phyloP scores from a whole-genome alignment of 1,140 invertebrate genomes.

The Drosophila saltans region DNA sequence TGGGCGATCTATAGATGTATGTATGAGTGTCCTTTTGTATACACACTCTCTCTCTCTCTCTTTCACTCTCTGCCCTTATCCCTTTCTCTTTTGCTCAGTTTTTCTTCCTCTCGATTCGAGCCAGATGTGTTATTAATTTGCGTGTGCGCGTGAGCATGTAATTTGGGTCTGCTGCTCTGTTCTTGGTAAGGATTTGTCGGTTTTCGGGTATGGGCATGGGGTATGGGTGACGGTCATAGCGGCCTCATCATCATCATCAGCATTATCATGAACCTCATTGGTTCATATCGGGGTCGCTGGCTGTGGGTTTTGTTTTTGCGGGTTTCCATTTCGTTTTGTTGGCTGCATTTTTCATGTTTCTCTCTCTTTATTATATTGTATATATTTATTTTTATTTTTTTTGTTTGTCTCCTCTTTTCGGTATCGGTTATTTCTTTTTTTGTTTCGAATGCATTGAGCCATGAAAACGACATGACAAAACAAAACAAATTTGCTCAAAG shows the following conservation, averaged over 20 bases:
- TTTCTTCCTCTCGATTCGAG: conserved; percentile 39
- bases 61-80: conserved; percentile 4
- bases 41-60: conserved; percentile 1
- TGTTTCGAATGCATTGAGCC: conserved; percentile 65
- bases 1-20: no score
- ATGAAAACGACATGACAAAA: conserved; percentile 82
- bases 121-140: conserved; percentile 83
- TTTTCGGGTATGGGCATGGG: no score
- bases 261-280: conserved; percentile 18
- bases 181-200: background rate
- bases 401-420: background rate
- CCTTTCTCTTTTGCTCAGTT: conserved; percentile 1
- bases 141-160: conserved; percentile 82
- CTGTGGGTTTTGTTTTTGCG: conserved; percentile 41
- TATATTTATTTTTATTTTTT: background rate
- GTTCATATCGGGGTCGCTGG: conserved; percentile 25
- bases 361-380: conserved; percentile 32
- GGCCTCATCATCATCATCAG: conserved; percentile 2
- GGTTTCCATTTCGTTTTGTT: conserved; percentile 49
- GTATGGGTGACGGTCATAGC: conserved; percentile 14
- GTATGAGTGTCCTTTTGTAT: conserved; percentile 12
- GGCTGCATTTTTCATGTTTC: conserved; percentile 6
- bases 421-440: conserved; percentile 17
- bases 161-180: conserved; percentile 55
- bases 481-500: conserved; percentile 77